Conservation (phyloP, 92 coral and sea anemone species). For the Galaxea fascicularis region DNA sequence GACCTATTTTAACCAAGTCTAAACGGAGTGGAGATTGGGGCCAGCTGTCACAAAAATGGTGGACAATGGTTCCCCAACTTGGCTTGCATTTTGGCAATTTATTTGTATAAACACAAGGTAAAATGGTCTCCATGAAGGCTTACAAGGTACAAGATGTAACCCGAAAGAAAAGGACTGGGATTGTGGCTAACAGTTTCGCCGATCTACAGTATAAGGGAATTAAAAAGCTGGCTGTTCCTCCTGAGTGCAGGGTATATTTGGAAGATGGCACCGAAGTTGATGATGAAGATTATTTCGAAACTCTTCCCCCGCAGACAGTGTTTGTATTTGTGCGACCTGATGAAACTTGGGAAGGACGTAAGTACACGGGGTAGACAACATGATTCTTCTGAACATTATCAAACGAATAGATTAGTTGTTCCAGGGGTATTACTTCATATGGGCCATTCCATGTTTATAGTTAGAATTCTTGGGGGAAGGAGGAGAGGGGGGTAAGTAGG, state of each 20-base stretch:
- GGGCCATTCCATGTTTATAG: too few relatives aligned
- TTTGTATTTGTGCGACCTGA: constrained; percentile 83
- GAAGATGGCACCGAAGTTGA: constrained; percentile 95
- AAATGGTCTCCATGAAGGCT: constrained; percentile 69
- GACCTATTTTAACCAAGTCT: not conserved
- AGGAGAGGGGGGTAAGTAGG: too few relatives aligned
- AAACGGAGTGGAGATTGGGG: not conserved
- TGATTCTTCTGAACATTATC: too few relatives aligned
- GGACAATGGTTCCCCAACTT: not conserved
- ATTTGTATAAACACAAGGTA: not conserved
- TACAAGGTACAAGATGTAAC: constrained; percentile 88
- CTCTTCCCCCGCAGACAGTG: constrained; percentile 84
- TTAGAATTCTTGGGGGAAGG: too few relatives aligned
- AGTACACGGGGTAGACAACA: constrained; percentile 24
- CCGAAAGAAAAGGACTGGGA: constrained; percentile 76
- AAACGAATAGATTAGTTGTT: not conserved
- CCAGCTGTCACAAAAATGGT: not conserved
- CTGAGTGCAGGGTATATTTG: constrained; percentile 69
- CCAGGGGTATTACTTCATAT: too few relatives aligned
- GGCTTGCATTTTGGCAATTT: too few relatives aligned
- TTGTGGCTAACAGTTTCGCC: constrained; percentile 71
- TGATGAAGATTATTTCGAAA: constrained; percentile 81
- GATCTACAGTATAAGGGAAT: constrained; percentile 76
- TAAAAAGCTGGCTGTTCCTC: constrained; percentile 66
- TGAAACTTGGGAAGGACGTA: constrained; percentile 87